Evolutionary conservation across 2,888 invertebrate genomes (phyloP).

Genomic region (Tribolium freemani): DNA sequence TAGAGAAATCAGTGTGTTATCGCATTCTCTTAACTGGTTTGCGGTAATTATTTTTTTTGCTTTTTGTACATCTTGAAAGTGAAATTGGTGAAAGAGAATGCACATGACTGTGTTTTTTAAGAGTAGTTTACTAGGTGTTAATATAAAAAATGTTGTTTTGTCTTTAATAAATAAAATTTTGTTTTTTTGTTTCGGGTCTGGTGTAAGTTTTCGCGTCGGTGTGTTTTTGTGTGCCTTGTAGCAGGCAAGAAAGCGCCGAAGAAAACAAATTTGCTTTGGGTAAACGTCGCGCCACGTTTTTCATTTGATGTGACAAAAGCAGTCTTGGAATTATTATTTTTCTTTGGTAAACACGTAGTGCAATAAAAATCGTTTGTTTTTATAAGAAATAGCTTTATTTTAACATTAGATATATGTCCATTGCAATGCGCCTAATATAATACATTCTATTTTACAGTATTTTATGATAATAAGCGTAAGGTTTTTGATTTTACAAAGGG

Average conservation of each 20-base stretch:
- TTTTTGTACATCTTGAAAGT: no score
- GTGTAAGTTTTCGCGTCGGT: no score
- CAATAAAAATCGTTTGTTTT: not conserved
- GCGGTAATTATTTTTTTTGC: no score
- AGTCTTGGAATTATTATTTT: not conserved
- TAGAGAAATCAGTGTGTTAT: no score
- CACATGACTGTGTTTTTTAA: no score
- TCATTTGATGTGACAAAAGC: not conserved
- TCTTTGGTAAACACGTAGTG: not conserved
- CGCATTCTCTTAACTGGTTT: no score
- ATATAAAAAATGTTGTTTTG: no score
- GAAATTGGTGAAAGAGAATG: no score
- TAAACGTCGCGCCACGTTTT: not conserved
- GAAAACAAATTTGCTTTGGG: not conserved
- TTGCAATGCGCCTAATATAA: conserved; percentile 57
- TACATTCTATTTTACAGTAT: conserved; percentile 58
- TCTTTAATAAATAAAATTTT: no score
- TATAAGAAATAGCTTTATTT: conserved; percentile 65
- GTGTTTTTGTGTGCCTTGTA: no score
- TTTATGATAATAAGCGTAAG: conserved; percentile 64
- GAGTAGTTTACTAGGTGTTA: no score
- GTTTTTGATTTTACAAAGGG: conserved; percentile 57
- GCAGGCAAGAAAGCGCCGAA: not conserved
- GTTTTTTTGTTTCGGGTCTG: no score
- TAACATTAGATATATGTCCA: conserved; percentile 60